Conservation (phyloP, 1,140 invertebrate species). For the Paralvinella palmiformis region DNA sequence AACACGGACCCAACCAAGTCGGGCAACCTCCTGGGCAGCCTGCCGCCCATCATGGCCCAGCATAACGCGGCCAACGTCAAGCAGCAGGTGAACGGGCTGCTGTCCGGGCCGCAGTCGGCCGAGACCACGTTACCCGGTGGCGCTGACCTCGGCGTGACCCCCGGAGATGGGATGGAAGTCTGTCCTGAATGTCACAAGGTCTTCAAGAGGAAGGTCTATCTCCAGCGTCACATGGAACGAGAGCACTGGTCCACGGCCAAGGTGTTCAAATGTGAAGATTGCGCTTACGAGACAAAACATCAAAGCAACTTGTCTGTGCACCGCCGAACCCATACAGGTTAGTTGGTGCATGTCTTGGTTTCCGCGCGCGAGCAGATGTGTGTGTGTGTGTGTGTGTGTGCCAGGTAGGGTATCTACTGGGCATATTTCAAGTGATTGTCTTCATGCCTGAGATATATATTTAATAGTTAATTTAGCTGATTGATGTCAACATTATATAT, state of each 20-base stretch:
- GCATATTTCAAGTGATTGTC: no score
- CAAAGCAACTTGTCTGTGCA: constrained; percentile 49
- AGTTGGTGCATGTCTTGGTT: no score
- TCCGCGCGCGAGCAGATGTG: no score
- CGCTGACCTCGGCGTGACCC: neutral
- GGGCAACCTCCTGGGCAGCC: neutral
- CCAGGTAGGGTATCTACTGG: no score
- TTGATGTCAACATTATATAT: no score
- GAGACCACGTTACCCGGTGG: neutral
- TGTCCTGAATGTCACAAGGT: constrained; percentile 20
- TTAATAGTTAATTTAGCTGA: no score
- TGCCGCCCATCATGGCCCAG: neutral
- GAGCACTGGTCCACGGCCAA: constrained; percentile 37
- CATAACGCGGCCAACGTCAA: neutral
- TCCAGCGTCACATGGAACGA: constrained; percentile 41
- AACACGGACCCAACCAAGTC: neutral
- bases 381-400: no score
- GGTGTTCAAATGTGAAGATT: constrained; percentile 48
- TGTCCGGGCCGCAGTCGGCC: no score
- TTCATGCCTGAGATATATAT: no score
- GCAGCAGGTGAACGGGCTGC: neutral
- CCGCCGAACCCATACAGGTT: constrained; percentile 46
- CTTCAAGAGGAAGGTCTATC: constrained; percentile 35
- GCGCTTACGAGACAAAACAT: constrained; percentile 47
- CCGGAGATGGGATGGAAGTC: neutral